Conservation (phyloP, 2,797 vertebrate genomes). For the Odontamblyopus lacepedii region DNA sequence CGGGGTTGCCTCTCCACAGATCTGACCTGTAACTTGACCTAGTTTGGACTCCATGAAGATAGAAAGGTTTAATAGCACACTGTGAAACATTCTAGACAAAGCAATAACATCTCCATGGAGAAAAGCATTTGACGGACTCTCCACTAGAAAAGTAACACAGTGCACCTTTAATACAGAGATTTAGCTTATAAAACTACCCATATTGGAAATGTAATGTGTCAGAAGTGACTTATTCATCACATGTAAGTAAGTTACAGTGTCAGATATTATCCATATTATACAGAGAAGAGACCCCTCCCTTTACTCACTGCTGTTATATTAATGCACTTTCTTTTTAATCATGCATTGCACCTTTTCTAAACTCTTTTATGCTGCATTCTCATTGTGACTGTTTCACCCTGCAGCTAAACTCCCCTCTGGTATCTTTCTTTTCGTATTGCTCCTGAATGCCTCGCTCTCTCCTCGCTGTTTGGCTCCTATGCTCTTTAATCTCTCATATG, state of each 20-base stretch:
- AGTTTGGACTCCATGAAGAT: too few relatives aligned
- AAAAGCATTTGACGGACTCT: too few relatives aligned
- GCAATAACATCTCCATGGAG: too few relatives aligned
- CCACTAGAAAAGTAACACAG: too few relatives aligned
- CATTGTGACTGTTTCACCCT: constrained; percentile 34
- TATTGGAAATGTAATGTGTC: too few relatives aligned
- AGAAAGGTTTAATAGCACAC: too few relatives aligned
- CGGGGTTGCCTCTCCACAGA: too few relatives aligned
- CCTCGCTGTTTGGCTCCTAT: constrained; percentile 22
- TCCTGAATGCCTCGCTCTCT: constrained; percentile 23
- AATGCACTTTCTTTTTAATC: constrained; percentile 50
- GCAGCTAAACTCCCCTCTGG: constrained; percentile 38
- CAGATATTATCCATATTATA: constrained; percentile 26
- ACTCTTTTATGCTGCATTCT: constrained; percentile 39
- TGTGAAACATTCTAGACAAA: too few relatives aligned
- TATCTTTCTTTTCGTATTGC: constrained; percentile 6
- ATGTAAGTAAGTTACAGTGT: constrained; percentile 47
- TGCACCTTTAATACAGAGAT: too few relatives aligned
- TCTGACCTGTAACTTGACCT: too few relatives aligned
- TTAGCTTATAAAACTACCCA: too few relatives aligned
- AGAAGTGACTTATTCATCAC: background rate
- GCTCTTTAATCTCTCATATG: constrained; percentile 30
- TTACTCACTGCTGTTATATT: constrained; percentile 46
- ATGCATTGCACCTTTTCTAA: constrained; percentile 28
- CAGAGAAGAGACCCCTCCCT: constrained; percentile 5